Evolutionary conservation across 2,113 vertebrate species (phyloP).

Genomic region (Brachionichthys hirsutus): DNA sequence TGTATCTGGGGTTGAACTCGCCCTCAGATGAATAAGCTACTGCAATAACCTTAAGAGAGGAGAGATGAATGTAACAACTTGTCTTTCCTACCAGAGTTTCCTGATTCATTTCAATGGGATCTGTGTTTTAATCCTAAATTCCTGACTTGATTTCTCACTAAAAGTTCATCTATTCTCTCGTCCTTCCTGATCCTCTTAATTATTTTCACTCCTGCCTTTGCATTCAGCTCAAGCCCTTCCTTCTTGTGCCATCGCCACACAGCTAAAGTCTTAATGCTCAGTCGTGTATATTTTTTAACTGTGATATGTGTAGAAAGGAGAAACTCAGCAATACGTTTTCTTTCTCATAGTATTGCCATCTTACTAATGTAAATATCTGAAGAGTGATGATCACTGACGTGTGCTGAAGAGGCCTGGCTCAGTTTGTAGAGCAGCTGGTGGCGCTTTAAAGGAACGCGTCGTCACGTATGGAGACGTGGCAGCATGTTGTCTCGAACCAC

Average conservation of each 20-base stretch:
- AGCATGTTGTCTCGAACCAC: not conserved
- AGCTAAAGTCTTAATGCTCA: conserved; percentile 40
- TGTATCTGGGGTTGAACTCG: not conserved
- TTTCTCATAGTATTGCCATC: conserved; percentile 33
- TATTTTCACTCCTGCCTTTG: not conserved
- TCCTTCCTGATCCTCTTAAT: not conserved
- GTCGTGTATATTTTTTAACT: conserved; percentile 36
- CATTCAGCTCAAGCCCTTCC: not conserved
- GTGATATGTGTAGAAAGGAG: conserved; percentile 38
- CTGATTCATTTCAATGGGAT: conserved; percentile 3
- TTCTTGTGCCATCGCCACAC: conserved; percentile 35
- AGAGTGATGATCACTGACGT: conserved; percentile 29
- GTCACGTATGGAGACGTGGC: not conserved
- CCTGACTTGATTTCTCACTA: conserved; percentile 23
- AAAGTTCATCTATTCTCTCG: not conserved
- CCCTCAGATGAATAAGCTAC: conserved; percentile 29
- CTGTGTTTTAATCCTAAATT: conserved; percentile 13
- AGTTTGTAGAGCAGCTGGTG: conserved; percentile 7
- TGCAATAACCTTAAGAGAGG: conserved; percentile 52
- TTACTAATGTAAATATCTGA: conserved; percentile 54
- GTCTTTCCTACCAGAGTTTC: conserved; percentile 17
- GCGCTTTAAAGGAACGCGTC: not conserved
- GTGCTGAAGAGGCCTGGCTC: conserved; percentile 34
- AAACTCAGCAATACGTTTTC: conserved; percentile 69
- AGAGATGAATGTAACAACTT: conserved; percentile 55